A percentile compares a stretch with the other conserved stretches of the same genome.
Conservation (phyloP, 2,113 vertebrate species). For the Paedocypris sp. region DNA sequence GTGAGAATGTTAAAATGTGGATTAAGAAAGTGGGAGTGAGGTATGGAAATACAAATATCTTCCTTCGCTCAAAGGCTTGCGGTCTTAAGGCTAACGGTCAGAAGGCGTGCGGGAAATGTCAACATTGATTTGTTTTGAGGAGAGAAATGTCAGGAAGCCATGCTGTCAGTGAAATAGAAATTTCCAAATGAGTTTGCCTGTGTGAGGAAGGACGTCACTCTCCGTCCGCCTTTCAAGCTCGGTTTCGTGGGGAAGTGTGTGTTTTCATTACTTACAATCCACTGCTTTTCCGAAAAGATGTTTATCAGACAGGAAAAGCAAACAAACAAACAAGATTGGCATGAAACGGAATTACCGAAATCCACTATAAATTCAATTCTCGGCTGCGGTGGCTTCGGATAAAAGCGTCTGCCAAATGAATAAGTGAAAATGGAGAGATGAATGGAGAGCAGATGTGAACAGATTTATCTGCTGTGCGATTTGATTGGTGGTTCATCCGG, state of each 20-base stretch:
- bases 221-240: slow-evolving; percentile 26
- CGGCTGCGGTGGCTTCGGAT: too few relatives aligned
- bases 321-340: slow-evolving; percentile 1
- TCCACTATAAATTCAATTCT: slow-evolving; percentile 10
- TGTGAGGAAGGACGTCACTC: slow-evolving; percentile 25
- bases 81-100: slow-evolving; percentile 19
- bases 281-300: slow-evolving; percentile 11
- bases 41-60: slow-evolving; percentile 13
- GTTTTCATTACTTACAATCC: slow-evolving; percentile 30
- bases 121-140: slow-evolving; percentile 35
- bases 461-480: slow-evolving; percentile 4
- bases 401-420: too few relatives aligned
- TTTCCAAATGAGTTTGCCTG: slow-evolving; percentile 23
- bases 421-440: too few relatives aligned
- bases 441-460: slow-evolving; percentile 17
- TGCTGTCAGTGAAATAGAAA: slow-evolving; percentile 31
- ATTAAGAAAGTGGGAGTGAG: slow-evolving; percentile 1
- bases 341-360: slow-evolving; percentile 3
- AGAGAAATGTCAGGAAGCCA: slow-evolving; percentile 33
- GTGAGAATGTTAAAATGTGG: slow-evolving; percentile 5
- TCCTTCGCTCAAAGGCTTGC: slow-evolving; percentile 11
- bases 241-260: slow-evolving; percentile 1
- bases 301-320: slow-evolving; percentile 17
- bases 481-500: slow-evolving; percentile 10
- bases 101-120: slow-evolving; percentile 30